These are phyloP conservation scores for Microhierax caerulescens DNA, from an alignment of 2,797 vertebrate species.

Conservation along the genomic window DNA sequence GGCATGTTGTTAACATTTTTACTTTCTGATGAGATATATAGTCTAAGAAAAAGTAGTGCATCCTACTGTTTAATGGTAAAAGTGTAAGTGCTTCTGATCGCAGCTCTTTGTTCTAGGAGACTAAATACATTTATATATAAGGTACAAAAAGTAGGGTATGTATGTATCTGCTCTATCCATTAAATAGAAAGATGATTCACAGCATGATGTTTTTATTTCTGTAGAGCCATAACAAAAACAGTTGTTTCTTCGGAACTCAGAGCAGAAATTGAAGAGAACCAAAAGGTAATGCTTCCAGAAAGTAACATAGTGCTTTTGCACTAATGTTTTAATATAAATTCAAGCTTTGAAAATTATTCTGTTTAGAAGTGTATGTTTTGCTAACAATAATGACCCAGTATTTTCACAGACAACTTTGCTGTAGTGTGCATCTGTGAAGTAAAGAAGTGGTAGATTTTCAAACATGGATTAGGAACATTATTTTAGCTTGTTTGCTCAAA, in stretches of 20 bases:
- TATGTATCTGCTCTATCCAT: neutral
- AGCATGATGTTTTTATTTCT: constrained; percentile 11
- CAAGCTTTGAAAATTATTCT: neutral
- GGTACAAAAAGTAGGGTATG: neutral
- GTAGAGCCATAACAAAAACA: constrained; percentile 93
- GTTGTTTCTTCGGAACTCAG: constrained; percentile 88
- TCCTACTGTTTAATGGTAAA: neutral
- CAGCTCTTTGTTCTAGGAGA: neutral
- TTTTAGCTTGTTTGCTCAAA: neutral
- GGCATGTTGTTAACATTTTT: neutral
- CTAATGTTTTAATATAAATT: neutral
- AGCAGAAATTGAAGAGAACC: constrained; percentile 92
- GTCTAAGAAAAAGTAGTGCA: neutral
- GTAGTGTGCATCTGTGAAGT: neutral
- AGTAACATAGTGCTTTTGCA: neutral
- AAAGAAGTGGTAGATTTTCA: neutral
- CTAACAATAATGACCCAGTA: neutral
- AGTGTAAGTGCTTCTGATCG: neutral
- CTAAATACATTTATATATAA: neutral
- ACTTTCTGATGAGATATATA: neutral
- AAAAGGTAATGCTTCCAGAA: constrained; percentile 83
- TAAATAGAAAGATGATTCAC: neutral
- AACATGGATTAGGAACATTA: neutral
- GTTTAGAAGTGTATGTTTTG: neutral
- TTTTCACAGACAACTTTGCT: neutral